These are phyloP conservation scores for Bergia puertoricense DNA, from an alignment of 92 coral and sea anemone genomes.

Conservation along the genomic window DNA sequence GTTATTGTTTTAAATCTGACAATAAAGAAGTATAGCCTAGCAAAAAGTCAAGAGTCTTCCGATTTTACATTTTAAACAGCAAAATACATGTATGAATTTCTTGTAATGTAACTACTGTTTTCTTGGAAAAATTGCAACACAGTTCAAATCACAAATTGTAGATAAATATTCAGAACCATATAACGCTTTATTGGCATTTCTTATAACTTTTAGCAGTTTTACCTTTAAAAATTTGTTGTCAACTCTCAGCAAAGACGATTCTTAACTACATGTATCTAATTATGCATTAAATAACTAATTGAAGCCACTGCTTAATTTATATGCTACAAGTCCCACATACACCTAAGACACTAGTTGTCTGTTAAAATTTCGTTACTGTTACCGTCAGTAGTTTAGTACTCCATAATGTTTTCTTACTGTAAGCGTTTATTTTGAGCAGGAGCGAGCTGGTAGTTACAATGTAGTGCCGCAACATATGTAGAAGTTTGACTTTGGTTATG, in stretches of 20 bases:
- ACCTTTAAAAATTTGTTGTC: background rate
- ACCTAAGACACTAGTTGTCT: background rate
- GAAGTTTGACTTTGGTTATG: too few relatives aligned
- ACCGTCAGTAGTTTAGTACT: background rate
- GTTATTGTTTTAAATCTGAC: conserved; percentile 14
- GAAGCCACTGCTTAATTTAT: background rate
- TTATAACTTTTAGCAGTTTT: background rate
- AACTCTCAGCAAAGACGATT: background rate
- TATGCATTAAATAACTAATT: background rate
- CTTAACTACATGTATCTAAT: background rate
- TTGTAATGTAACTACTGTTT: background rate
- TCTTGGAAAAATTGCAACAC: background rate
- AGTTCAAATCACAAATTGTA: too few relatives aligned
- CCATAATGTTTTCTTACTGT: background rate
- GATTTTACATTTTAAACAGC: background rate
- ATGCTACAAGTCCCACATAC: background rate
- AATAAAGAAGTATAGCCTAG: background rate
- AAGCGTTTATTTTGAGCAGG: background rate
- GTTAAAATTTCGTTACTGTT: background rate
- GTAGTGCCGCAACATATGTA: too few relatives aligned
- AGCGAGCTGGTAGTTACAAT: background rate
- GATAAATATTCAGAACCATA: background rate
- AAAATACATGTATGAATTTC: too few relatives aligned
- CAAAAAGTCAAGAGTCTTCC: background rate
- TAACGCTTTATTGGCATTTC: background rate